Percentiles rank a stretch among this genome's conserved stretches.
These are phyloP conservation scores for Apotomis betuletana DNA, from an alignment of 2,888 invertebrate genomes.

Conservation along the genomic window DNA sequence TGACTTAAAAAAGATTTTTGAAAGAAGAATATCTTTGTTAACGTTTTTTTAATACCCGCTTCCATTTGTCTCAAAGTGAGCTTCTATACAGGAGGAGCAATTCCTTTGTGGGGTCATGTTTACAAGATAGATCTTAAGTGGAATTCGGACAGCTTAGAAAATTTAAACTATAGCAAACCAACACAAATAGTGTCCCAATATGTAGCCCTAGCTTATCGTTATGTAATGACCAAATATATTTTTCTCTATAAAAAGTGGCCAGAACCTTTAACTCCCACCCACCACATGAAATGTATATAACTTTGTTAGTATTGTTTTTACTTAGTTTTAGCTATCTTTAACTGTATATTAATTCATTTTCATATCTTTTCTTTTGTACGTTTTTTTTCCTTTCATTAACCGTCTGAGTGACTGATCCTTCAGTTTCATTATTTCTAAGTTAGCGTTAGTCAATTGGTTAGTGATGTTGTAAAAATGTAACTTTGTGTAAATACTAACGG, in stretches of 20 bases:
- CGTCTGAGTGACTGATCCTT: conserved; percentile 40
- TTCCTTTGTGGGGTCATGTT: too few relatives aligned
- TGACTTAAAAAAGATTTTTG: too few relatives aligned
- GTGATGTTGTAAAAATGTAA: conserved; percentile 64
- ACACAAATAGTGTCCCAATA: conserved; percentile 34
- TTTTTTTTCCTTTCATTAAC: conserved; percentile 40
- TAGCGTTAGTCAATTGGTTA: conserved; percentile 70
- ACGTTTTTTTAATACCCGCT: too few relatives aligned
- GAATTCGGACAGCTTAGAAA: too few relatives aligned
- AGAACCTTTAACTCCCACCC: conserved; percentile 72
- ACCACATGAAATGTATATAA: conserved; percentile 76
- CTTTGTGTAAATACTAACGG: conserved; percentile 72
- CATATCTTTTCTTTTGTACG: conserved; percentile 44
- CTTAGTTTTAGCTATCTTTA: conserved; percentile 61
- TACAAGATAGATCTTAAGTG: too few relatives aligned
- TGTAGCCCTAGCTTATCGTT: conserved; percentile 49
- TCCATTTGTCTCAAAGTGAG: too few relatives aligned
- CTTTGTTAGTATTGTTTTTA: conserved; percentile 63
- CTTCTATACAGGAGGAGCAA: too few relatives aligned
- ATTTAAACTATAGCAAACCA: conserved; percentile 26
- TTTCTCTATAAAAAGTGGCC: conserved; percentile 67
- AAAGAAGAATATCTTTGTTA: too few relatives aligned
- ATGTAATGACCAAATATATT: conserved; percentile 61
- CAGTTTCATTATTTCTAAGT: conserved; percentile 50
- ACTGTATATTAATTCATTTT: conserved; percentile 55